Base-by-base conservation (phyloP, 35 echinoderm and acorn worm species). In the Hemicentrotus pulcherrimus region DNA sequence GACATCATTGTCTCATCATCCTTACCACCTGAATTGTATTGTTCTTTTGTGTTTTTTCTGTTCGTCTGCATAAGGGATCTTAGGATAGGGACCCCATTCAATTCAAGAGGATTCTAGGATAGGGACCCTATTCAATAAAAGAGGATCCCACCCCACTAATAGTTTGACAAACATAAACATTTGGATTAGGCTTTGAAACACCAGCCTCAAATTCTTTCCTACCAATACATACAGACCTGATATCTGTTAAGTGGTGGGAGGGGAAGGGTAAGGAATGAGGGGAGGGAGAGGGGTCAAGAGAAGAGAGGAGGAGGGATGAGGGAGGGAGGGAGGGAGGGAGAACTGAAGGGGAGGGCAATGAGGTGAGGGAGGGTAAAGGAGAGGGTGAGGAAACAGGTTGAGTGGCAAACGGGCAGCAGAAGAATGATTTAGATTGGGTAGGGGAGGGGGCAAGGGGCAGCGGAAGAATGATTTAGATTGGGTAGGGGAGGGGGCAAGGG, bases 101-200 rank as follows among this genome's bases (percentile, higher is more conserved):
- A 90, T 90, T 28, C 12, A 90, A 33, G 65, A 78, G 46, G 88
- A 41, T 41, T 90, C 88, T 4, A 13, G 24, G 32, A 41, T 90
- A 90, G 88, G 32, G 18, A 16, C 2, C 88, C 33, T 32, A 45
- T 90, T 86, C 88, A 90, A 90, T 90, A 47, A 33, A 90, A 15
- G 65, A 78, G 46, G 88, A 41, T 41, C 45, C 88, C 24, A 18
- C 33, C 88, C 9, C 32, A 33, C 46, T 90, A 90, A 90, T 90
- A 90, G 88, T 90, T 90, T 90, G 88, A 47, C 88, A 90, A 90
- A 90, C 46, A 41, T 90, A 45, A 90, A 90, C 88, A 90, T 47
- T 90, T 45, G 32, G n/a, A 33, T 90, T 90, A 90, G 46, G 46
- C 32, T 28, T 78, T 22, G 65, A 78, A 78, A 78, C 65, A 78